Percentiles rank a stretch among this genome's conserved stretches.
Evolutionary conservation across 1,140 invertebrate genomes (phyloP).

Genomic region (Oppia nitens): DNA sequence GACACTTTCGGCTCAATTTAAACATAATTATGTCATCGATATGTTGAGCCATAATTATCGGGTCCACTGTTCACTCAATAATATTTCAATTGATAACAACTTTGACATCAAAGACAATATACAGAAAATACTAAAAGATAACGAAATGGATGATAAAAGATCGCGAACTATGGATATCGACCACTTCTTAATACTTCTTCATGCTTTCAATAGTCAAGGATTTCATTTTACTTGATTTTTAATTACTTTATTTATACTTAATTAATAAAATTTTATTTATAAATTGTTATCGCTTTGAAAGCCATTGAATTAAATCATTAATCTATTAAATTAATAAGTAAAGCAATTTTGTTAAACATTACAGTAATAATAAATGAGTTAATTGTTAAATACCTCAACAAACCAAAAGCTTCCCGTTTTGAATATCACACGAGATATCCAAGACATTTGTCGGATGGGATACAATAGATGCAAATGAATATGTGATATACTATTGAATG

Average conservation of each 20-base stretch:
- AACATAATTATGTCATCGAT: constrained; percentile 59
- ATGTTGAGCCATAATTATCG: constrained; percentile 82
- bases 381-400: constrained; percentile 43
- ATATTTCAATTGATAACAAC: constrained; percentile 56
- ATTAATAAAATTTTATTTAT: background rate
- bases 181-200: constrained; percentile 74
- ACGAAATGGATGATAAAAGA: constrained; percentile 50
- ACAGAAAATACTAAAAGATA: constrained; percentile 48
- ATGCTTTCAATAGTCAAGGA: constrained; percentile 69
- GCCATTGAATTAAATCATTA: background rate
- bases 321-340: background rate
- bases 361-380: background rate
- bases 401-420: constrained; percentile 61
- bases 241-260: background rate
- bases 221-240: constrained; percentile 51
- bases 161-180: constrained; percentile 89
- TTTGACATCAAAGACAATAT: constrained; percentile 75
- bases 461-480: constrained; percentile 73
- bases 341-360: background rate
- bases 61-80: constrained; percentile 65
- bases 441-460: constrained; percentile 53
- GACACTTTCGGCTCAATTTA: constrained; percentile 66
- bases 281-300: background rate
- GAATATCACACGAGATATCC: constrained; percentile 48
- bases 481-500: constrained; percentile 63